Evolutionary conservation across 2,113 vertebrate genomes (phyloP), one percentile per base, ranked within the genome.

Genomic region (Neoarius graeffei): DNA sequence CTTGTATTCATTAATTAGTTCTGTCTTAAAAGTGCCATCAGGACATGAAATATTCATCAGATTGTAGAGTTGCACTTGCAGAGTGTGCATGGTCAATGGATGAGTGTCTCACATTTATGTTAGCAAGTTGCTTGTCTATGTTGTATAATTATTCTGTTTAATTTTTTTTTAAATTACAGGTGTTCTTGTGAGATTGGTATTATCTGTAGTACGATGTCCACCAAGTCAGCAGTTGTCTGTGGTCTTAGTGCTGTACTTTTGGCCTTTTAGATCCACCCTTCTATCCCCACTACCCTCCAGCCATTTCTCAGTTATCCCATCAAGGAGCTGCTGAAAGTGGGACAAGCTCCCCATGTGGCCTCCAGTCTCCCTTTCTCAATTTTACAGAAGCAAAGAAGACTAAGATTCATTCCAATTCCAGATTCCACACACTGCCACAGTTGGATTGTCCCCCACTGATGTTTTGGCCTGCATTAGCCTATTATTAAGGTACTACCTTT

Each of bases 1-100:
- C 95, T 95, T 94, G 94, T 94, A 94, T 96, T 94, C 93, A 94
- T 94, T 95, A 95, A 96, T 95, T 96, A 95, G 93, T 95, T 93
- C 92, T 94, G 92, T 94, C 94, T 94, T 94, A 94, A 95, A 95
- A 94, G 93, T 94, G 94, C 93, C 94, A 95, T 94, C 94, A 94
- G 94, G 94, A 95, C 92, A 94, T 94, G 93, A 94, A 96, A 95
- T 95, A 95, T 95, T 95, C 94, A 95, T 95, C 94, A 86, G 79
- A 57, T 56, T 86, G 84, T 80, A 88, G 79, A 90, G 84, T 81
- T 86, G 48, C 86, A 83, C 86, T 90, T 88, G 77, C 77, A 82
- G 77, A 69, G 79, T 81, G 30, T 59, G 30, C 50, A 57, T 74
- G 77, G 77, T 30, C 11, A 64, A 81, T 25, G 83, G 54, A 81